Percentiles rank a stretch among this genome's conserved stretches.
Evolutionary conservation across 2,888 invertebrate species (phyloP).

Genomic region (Boloria euphrosyne): DNA sequence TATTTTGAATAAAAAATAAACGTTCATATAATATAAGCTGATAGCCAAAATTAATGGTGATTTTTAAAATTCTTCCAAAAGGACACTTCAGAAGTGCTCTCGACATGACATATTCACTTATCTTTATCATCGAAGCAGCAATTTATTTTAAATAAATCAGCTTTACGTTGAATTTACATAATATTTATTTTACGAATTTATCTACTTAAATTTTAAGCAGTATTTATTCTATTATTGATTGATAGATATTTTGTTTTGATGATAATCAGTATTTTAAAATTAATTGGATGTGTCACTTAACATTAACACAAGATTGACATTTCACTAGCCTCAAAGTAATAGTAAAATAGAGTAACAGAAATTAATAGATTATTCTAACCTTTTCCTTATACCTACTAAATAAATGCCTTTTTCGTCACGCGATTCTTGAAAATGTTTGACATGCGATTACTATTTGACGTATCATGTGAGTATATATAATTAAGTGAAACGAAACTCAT

Average conservation of each 20-base stretch:
- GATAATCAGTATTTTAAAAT: background rate
- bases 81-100: conserved; percentile 32
- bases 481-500: conserved; percentile 24
- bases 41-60: conserved; percentile 31
- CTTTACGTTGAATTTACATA: no score
- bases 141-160: conserved; percentile 6
- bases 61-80: conserved; percentile 27
- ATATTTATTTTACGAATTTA: no score
- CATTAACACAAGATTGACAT: conserved; percentile 72
- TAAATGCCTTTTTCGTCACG: conserved; percentile 55
- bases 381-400: conserved; percentile 60
- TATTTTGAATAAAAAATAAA: no score
- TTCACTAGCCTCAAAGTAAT: conserved; percentile 49
- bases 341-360: conserved; percentile 46
- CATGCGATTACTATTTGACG: conserved; percentile 36
- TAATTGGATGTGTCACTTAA: conserved; percentile 47
- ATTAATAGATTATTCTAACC: conserved; percentile 66
- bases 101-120: conserved; percentile 6
- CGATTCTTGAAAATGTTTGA: conserved; percentile 53
- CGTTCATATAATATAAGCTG: conserved; percentile 13
- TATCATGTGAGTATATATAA: conserved; percentile 26
- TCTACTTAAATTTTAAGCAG: no score
- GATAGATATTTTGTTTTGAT: no score
- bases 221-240: no score
- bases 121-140: background rate